These are phyloP conservation scores for Alosa sapidissima DNA, from an alignment of 2,797 vertebrate species.

Conservation along the genomic window DNA sequence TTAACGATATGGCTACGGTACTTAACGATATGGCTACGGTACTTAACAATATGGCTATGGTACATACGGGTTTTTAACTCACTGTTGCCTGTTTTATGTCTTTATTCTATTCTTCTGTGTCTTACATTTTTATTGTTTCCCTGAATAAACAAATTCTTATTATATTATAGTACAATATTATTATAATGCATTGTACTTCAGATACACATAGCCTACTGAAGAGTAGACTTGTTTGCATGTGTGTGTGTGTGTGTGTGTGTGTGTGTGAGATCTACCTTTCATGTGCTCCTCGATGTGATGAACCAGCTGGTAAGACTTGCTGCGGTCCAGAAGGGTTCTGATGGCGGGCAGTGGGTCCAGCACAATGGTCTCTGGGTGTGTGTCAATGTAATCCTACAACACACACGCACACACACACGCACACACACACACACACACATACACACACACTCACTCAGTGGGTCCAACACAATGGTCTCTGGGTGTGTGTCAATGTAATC, in stretches of 20 bases:
- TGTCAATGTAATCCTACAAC: not conserved
- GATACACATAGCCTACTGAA: too few species aligned
- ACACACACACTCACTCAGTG: too few species aligned
- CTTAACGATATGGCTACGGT: too few species aligned
- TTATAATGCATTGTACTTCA: too few species aligned
- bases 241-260: not conserved
- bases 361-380: not conserved
- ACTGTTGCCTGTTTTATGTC: too few species aligned
- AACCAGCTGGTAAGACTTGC: conserved; percentile 86
- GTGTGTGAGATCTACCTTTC: conserved; percentile 73
- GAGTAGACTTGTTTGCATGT: not conserved
- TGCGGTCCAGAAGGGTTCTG: conserved; percentile 83
- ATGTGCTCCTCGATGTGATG: conserved; percentile 83
- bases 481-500: not conserved
- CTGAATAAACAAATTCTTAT: too few species aligned
- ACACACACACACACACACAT: not conserved
- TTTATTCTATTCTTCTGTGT: too few species aligned
- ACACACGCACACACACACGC: not conserved
- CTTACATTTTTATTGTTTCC: too few species aligned
- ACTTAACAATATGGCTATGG: too few species aligned
- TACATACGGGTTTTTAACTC: too few species aligned
- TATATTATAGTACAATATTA: too few species aligned
- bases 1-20: too few species aligned
- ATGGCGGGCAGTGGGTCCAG: conserved; percentile 81
- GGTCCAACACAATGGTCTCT: not conserved